Base-by-base conservation (phyloP, 2,888 invertebrate genomes). In the Cremastinae sp. region DNA sequence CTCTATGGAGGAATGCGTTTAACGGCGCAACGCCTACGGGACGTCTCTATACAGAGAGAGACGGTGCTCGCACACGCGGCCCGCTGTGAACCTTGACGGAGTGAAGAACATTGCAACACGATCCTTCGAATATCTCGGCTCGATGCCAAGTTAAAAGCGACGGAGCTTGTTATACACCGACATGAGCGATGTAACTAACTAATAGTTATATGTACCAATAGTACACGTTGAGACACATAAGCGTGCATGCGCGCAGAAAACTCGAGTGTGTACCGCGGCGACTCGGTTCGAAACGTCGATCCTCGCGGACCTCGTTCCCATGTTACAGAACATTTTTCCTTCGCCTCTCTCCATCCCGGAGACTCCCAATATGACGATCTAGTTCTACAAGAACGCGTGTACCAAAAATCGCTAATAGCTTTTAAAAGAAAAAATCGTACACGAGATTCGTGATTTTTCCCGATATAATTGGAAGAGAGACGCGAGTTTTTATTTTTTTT, bases 1-100 rank as follows among this genome's bases (percentile, higher is more conserved):
- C 89, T 89, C 88, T 88, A 86, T 87, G 86, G 79, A 87, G 89
- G 89, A 89, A 89, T 89, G 89, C 89, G 88, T 89, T 89, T 88
- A 89, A 88, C 88, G 87, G 80, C 85, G 87, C 82, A 81, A 89
- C 89, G 89, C 89, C 89, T 89, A 89, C 89, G 87, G 88, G 88
- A 89, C 88, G 87, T 87, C 87, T 88, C 84, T 85, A 85, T 83
- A 82, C 84, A 83, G 82, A 82, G 41, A 59, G 16, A 16, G 14
- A 41, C 37, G 39, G 16, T 55, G 81, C 80, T 82, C 84, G 83
- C 85, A 83, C 41, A 66, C 20, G 56, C 16, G 12, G 8, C 5
- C 37, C 49, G 49, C 16, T n/a, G 49, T 39, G 84, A 84, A 85
- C 89, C 89, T 89, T 88, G 89, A 87, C 84, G 88, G 88, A 87